phyloP scores from a whole-genome alignment of 2,113 vertebrate species.

The Gnathonemus echidnorhynchus region DNA sequence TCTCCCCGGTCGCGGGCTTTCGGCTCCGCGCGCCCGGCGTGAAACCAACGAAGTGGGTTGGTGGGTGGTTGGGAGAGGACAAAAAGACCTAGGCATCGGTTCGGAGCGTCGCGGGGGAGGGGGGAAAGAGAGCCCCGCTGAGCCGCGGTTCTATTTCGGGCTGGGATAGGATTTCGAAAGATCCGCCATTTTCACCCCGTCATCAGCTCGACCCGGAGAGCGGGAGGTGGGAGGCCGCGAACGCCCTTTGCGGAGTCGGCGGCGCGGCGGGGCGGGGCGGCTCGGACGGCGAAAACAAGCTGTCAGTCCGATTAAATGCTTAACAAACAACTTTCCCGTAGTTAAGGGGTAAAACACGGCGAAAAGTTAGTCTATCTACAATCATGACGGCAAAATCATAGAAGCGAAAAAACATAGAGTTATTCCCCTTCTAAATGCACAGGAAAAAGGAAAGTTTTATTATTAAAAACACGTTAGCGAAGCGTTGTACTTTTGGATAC shows the following conservation, averaged over 20 bases:
- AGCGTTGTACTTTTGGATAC: not conserved
- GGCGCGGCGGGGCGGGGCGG: not conserved
- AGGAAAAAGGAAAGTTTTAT: not conserved
- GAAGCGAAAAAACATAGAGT: not conserved
- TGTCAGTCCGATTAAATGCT: not conserved
- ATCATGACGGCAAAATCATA: not conserved
- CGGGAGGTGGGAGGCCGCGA: not conserved
- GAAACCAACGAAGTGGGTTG: not conserved
- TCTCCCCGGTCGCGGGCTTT: not conserved
- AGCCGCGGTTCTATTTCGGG: slow-evolving; percentile 65
- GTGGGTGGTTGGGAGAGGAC: not conserved
- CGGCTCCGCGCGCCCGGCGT: not conserved
- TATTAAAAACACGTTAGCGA: not conserved
- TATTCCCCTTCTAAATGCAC: not conserved
- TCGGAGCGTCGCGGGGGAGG: not conserved
- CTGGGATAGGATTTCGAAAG: slow-evolving; percentile 91
- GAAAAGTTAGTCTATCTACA: not conserved
- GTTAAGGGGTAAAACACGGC: not conserved
- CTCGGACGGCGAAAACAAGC: not conserved
- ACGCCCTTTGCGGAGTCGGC: not conserved
- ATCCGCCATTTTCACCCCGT: slow-evolving; percentile 95
- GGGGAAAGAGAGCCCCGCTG: not conserved
- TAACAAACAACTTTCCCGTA: not conserved
- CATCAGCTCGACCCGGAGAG: slow-evolving; percentile 60
- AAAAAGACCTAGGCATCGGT: not conserved